phyloP scores from a whole-genome alignment of 2,888 invertebrate species.

The Vanessa cardui region DNA sequence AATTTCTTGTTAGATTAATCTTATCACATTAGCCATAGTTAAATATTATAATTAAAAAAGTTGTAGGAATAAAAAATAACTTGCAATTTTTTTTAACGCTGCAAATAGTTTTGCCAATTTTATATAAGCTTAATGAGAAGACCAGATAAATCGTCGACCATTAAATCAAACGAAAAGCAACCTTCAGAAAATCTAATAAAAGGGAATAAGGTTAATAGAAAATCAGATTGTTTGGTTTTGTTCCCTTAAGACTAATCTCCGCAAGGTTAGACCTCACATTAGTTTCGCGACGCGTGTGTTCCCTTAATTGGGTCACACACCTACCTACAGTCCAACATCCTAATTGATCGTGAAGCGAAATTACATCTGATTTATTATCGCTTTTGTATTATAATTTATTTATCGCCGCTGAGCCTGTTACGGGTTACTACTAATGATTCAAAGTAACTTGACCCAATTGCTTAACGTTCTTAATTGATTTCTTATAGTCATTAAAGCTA shows the following conservation, averaged over 20 bases:
- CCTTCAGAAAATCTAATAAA: slow-evolving; percentile 38
- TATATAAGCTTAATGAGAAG: not conserved
- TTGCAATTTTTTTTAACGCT: no score
- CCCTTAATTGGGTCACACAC: slow-evolving; percentile 74
- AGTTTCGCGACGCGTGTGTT: slow-evolving; percentile 65
- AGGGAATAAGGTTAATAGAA: slow-evolving; percentile 54
- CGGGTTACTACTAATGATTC: slow-evolving; percentile 19
- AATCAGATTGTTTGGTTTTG: slow-evolving; percentile 53
- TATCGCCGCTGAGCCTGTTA: slow-evolving; percentile 23
- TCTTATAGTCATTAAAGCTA: not conserved
- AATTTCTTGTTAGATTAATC: no score
- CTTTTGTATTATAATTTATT: slow-evolving; percentile 33
- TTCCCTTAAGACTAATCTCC: slow-evolving; percentile 64
- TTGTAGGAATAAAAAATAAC: no score
- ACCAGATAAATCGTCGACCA: not conserved
- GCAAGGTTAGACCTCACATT: slow-evolving; percentile 66
- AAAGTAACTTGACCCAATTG: slow-evolving; percentile 20
- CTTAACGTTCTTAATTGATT: slow-evolving; percentile 28
- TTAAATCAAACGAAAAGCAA: slow-evolving; percentile 1
- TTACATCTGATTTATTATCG: slow-evolving; percentile 52
- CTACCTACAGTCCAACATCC: slow-evolving; percentile 44
- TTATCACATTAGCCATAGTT: no score
- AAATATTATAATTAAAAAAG: no score
- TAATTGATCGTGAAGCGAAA: slow-evolving; percentile 70
- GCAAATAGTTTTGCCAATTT: no score